phyloP scores from a whole-genome alignment of 2,888 invertebrate species.

The Agonopterix subpropinquella region DNA sequence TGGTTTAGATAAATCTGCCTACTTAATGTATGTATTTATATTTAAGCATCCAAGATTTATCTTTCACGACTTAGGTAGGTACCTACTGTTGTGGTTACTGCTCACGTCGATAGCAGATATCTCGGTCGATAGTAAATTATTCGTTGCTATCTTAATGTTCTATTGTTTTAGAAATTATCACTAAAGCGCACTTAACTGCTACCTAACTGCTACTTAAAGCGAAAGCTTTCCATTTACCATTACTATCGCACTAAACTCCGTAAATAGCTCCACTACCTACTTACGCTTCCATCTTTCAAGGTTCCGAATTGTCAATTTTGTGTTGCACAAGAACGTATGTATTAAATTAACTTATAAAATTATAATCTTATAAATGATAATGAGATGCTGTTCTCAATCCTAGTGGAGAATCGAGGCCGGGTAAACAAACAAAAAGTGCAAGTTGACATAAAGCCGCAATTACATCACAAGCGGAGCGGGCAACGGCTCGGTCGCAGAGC shows the following conservation, averaged over 20 bases:
- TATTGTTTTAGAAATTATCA: conserved; percentile 11
- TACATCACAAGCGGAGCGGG: conserved; percentile 38
- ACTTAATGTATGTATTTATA: too few relatives aligned
- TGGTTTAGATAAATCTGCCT: conserved; percentile 19
- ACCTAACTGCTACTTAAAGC: conserved; percentile 1
- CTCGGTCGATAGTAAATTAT: conserved; percentile 6
- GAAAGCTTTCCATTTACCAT: conserved; percentile 4
- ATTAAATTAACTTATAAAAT: conserved; percentile 12
- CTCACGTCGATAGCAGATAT: conserved; percentile 1
- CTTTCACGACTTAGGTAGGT: neutral
- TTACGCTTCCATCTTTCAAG: conserved; percentile 2
- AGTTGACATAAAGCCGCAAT: conserved; percentile 34
- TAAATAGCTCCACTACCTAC: neutral
- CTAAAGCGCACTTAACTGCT: conserved; percentile 1
- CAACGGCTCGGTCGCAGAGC: conserved; percentile 26
- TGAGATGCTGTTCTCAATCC: conserved; percentile 26
- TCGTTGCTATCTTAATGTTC: conserved; percentile 10
- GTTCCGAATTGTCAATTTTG: conserved; percentile 7
- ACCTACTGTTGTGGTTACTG: neutral
- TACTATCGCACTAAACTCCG: neutral
- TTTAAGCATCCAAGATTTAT: conserved; percentile 1
- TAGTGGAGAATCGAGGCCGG: conserved; percentile 18
- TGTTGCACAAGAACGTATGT: conserved; percentile 9
- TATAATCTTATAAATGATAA: conserved; percentile 7
- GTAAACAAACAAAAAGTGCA: conserved; percentile 45